These are phyloP conservation scores for Colletes collaris DNA, from an alignment of 2,888 invertebrate species.

Conservation along the genomic window DNA sequence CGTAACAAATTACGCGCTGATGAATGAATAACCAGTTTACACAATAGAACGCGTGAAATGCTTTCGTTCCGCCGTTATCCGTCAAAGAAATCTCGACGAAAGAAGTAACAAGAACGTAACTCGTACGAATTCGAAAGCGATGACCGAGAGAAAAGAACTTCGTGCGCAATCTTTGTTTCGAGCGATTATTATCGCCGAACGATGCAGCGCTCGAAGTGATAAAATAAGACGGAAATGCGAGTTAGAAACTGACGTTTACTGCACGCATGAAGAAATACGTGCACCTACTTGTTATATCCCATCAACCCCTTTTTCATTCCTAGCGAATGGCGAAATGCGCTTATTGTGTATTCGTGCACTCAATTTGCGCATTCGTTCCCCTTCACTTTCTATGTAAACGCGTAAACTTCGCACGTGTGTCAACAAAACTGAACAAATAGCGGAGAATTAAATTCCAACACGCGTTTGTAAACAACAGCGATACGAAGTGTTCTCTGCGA, in stretches of 20 bases:
- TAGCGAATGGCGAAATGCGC: conserved; percentile 26
- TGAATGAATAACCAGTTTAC: conserved; percentile 15
- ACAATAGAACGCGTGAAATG: neutral
- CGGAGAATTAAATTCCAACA: conserved; percentile 11
- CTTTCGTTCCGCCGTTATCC: neutral
- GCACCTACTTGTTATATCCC: conserved; percentile 11
- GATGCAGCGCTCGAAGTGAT: conserved; percentile 18
- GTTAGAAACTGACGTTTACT: conserved; percentile 10
- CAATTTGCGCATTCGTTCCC: conserved; percentile 8
- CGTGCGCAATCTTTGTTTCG: conserved; percentile 8
- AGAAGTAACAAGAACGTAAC: neutral
- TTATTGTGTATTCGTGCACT: neutral
- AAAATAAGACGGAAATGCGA: conserved; percentile 8
- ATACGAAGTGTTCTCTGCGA: no score
- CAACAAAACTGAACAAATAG: conserved; percentile 16
- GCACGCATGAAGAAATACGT: conserved; percentile 18
- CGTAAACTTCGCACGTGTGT: conserved; percentile 1
- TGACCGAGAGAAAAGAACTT: neutral
- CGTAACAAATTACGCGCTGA: conserved; percentile 6
- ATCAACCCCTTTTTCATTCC: neutral
- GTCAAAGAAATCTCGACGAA: conserved; percentile 18
- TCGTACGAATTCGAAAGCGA: conserved; percentile 25
- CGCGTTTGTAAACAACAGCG: neutral
- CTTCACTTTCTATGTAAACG: conserved; percentile 36
- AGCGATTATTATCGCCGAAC: conserved; percentile 38